Evolutionary conservation across 2,888 invertebrate genomes (phyloP), one percentile per base, ranked within the genome.

Genomic region (Drosophila kambysellisi): DNA sequence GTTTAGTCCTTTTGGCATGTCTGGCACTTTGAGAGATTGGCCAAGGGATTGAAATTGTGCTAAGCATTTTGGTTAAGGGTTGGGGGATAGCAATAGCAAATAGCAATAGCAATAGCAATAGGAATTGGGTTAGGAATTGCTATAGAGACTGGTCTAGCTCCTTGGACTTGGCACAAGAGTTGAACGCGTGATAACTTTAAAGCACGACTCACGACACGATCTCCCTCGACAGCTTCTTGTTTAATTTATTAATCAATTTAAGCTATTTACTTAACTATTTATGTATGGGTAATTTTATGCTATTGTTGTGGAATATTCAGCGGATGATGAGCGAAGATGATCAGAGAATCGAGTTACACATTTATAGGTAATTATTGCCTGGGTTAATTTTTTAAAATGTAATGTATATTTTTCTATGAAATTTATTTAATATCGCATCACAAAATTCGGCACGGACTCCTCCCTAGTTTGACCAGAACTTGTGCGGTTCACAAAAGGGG

Each of bases 1-100:
- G 91, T 91, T 91, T 91, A 91, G 90, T 89, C 87, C 89, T 89
- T 91, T 91, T 90, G 88, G 91, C 91, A 82, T 89, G 87, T 82
- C 78, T 82, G 91, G 86, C 90, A 87, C 90, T 87, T 87, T 90
- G 90, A 90, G 88, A 91, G 90, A 90, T 90, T 90, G 90, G 81
- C 82, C 80, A 71, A 74, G 72, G 79, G 76, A 68, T 68, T 67
- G 68, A 67, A 65, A 67, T 68, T 41, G 67, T 33, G 56, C 57
- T 51, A 62, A 70, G 78, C 52, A 65, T 76, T 61, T 46, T 46
- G 46, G 15, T 46, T 46, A 46, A 25, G 30, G 41, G 32, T 20
- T 33, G 29, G 60, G 15, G n/a, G 6, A 30, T 59, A 30, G 29
- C 12, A 11, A 15, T 30, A 12, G 43, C n/a, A n/a, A n/a, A 41